Conservation (phyloP, 2,888 invertebrate species). For the Phanerotoma sp. region DNA sequence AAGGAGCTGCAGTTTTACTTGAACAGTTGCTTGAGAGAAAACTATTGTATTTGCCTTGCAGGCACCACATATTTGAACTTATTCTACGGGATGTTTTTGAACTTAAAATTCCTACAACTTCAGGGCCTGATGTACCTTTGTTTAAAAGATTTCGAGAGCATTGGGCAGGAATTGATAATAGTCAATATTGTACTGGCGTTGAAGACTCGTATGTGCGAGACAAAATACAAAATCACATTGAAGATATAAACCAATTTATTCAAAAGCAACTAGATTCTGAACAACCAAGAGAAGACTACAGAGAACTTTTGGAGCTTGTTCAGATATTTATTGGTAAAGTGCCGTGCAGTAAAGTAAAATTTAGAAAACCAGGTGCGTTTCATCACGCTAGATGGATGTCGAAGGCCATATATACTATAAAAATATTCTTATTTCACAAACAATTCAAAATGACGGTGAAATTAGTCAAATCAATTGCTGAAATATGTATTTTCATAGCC, state of each 20-base stretch:
- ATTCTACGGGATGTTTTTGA: constrained; percentile 18
- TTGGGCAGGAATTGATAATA: constrained; percentile 3
- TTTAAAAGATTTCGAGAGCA: not conserved
- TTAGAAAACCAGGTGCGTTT: constrained; percentile 29
- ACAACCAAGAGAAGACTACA: constrained; percentile 31
- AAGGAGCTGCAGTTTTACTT: constrained; percentile 21
- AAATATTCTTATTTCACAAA: constrained; percentile 36
- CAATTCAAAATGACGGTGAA: constrained; percentile 28
- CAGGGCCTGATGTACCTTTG: constrained; percentile 14
- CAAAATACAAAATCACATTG: constrained; percentile 15
- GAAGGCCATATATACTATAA: constrained; percentile 35
- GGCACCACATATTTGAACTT: constrained; percentile 24
- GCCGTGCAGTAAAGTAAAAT: constrained; percentile 22
- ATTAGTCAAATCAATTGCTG: constrained; percentile 24
- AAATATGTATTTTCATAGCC: constrained; percentile 32
- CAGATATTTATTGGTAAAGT: constrained; percentile 18
- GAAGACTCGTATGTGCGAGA: constrained; percentile 9
- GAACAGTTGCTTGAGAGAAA: constrained; percentile 18
- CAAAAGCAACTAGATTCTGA: constrained; percentile 13
- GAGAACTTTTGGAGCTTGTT: constrained; percentile 31
- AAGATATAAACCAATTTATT: constrained; percentile 16
- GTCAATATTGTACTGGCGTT: constrained; percentile 6
- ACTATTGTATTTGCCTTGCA: constrained; percentile 21
- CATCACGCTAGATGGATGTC: constrained; percentile 32
- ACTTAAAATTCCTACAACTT: constrained; percentile 10